Evolutionary conservation across 1,140 invertebrate genomes (phyloP).

Genomic region (Dendrolimus kikuchii): DNA sequence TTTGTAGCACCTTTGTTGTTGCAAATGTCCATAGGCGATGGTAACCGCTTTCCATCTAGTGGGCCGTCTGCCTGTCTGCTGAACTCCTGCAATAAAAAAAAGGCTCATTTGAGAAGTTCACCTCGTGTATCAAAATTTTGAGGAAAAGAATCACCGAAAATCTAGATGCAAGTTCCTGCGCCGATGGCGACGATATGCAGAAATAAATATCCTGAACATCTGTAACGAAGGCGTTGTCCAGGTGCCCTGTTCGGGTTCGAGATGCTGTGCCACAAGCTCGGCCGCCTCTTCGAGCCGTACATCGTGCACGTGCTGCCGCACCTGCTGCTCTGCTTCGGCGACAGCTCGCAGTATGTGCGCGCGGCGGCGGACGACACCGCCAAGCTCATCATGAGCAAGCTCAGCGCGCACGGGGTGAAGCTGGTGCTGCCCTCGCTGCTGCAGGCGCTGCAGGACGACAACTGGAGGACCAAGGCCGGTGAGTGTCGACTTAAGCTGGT

Average conservation of each 20-base stretch:
- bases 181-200: too few species aligned
- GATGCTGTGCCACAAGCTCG: constrained; percentile 95
- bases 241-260: constrained; percentile 97
- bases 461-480: constrained; percentile 99
- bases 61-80: too few species aligned
- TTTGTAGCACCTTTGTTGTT: too few species aligned
- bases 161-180: too few species aligned
- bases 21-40: too few species aligned
- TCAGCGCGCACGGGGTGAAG: constrained; percentile 97
- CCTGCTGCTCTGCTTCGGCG: constrained; percentile 96
- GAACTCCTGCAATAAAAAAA: too few species aligned
- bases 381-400: constrained; percentile 96
- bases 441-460: constrained; percentile 96
- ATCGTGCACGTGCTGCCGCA: constrained; percentile 97
- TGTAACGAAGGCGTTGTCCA: constrained; percentile 31
- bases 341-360: constrained; percentile 91
- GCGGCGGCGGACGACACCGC: constrained; percentile 96
- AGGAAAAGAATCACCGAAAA: too few species aligned
- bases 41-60: too few species aligned
- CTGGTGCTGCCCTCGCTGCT: constrained; percentile 93
- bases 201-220: too few species aligned
- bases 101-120: background rate
- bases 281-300: constrained; percentile 98
- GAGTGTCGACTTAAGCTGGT: too few species aligned
- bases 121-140: background rate